Percentiles rank a stretch among this genome's conserved stretches.
phyloP scores from a whole-genome alignment of 2,888 invertebrate species.

The Phortica magna region DNA sequence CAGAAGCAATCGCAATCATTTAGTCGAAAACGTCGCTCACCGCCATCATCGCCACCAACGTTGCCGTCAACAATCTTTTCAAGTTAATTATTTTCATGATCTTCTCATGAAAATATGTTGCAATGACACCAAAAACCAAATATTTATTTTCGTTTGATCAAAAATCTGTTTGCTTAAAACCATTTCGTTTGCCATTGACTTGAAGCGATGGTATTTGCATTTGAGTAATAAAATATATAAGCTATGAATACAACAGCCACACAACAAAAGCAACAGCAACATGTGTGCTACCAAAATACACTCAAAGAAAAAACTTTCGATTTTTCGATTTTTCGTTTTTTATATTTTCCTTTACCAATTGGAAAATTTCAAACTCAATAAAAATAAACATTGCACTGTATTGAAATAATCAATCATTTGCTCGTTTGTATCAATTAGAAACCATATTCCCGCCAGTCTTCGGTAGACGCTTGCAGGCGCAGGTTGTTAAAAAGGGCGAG shows the following conservation, averaged over 20 bases:
- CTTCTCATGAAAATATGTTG: conserved; percentile 48
- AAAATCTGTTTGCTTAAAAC: background rate
- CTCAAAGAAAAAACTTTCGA: background rate
- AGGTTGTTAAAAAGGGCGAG: conserved; percentile 85
- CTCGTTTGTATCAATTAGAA: conserved; percentile 79
- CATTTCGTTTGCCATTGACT: background rate
- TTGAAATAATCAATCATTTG: conserved; percentile 39
- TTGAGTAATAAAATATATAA: background rate
- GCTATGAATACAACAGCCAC: background rate
- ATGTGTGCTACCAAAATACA: background rate
- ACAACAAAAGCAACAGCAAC: background rate
- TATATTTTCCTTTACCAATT: background rate
- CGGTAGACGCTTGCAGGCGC: conserved; percentile 86
- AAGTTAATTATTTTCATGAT: conserved; percentile 62
- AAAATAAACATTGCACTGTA: background rate
- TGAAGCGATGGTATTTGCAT: background rate
- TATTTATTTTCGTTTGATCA: conserved; percentile 20
- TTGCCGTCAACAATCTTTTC: conserved; percentile 42
- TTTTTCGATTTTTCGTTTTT: background rate
- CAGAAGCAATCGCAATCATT: conserved; percentile 48
- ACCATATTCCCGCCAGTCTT: conserved; percentile 90
- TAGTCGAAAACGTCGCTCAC: conserved; percentile 35
- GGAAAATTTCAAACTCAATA: background rate
- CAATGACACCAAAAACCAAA: conserved; percentile 63
- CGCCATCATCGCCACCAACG: background rate